Base-by-base conservation (phyloP, 1,140 invertebrate genomes). In the Drosophila nigromelanica region DNA sequence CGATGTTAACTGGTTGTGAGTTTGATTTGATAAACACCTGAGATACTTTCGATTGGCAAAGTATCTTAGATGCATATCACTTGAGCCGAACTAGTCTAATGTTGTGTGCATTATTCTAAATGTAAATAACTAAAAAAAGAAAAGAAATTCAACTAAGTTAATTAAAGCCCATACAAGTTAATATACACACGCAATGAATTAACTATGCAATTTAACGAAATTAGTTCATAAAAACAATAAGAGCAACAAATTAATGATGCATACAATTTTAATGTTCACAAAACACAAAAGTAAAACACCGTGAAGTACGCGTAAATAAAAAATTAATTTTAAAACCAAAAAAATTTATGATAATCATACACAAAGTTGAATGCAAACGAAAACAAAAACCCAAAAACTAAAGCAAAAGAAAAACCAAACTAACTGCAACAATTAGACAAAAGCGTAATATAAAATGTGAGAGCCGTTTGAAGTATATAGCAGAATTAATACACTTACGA, bases 91-190 rank as follows among this genome's bases (percentile, higher is more conserved):
- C 71, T 71, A 78, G 68, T 75, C 59, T 52, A 73, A 79, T 78
- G 67, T 91, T 91, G 82, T 79, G 71, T 69, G 70, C 73, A 81
- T 81, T 82, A 83, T 79, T 90, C 81, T 77, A 89, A 90, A 79
- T 91, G 87, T 91, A 91, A 69, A 91, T 90, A 91, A 77, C 48
- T 45, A 12, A 14, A 52, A 12, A 14, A 52, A 18, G 10, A 18
- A 39, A 52, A 50, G 52, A 8, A 35, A 35, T 35, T 10, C 54
- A 79, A 72, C 48, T 72, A 48, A 76, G 73, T 76, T 75, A 83
- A 67, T 83, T 68, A 70, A 76, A 33, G 52, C 55, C 60, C 73
- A 60, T 50, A 68, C 55, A 83, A 59, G 54, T 69, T 60, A 55
- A 66, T 59, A 61, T 27, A 56, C 56, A 69, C 61, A 68, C 48